Percentiles rank a stretch among this genome's conserved stretches.
Conservation (phyloP, 2,797 vertebrate genomes). For the Jordanella pulchra region DNA sequence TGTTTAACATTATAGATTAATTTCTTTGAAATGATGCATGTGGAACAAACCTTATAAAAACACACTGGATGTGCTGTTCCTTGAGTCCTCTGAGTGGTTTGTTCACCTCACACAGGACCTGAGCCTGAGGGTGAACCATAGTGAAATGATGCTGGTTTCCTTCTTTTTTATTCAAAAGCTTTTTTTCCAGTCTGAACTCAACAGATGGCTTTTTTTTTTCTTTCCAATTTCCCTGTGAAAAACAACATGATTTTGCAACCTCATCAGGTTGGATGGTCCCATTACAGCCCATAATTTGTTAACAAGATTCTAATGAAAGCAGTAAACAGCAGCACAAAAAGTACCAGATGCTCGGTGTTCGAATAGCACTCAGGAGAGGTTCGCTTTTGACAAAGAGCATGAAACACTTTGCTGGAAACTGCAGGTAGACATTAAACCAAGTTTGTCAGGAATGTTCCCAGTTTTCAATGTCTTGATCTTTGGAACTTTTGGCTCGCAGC, state of each 20-base stretch:
- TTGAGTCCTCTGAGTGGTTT: conserved; percentile 22
- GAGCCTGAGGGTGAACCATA: conserved; percentile 8
- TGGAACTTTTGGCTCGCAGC: not conserved
- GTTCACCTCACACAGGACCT: conserved; percentile 13
- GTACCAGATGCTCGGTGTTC: conserved; percentile 61
- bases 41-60: conserved; percentile 12
- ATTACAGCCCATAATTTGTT: conserved; percentile 36
- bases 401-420: conserved; percentile 29
- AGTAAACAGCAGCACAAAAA: conserved; percentile 47
- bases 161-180: not conserved
- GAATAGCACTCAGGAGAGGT: conserved; percentile 50
- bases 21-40: conserved; percentile 1
- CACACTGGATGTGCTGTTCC: conserved; percentile 24
- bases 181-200: conserved; percentile 3
- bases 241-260: conserved; percentile 36
- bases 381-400: conserved; percentile 47
- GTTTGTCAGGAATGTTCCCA: not conserved
- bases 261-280: conserved; percentile 40
- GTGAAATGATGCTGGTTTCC: not conserved
- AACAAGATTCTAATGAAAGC: conserved; percentile 51
- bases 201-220: conserved; percentile 30
- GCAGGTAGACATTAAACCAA: conserved; percentile 17
- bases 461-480: not conserved
- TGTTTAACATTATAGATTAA: not conserved
- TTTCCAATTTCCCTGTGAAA: not conserved